A percentile compares a stretch with the other conserved stretches of the same genome.
Conservation (phyloP, 1,140 invertebrate species). For the Pogonomyrmex barbatus region DNA sequence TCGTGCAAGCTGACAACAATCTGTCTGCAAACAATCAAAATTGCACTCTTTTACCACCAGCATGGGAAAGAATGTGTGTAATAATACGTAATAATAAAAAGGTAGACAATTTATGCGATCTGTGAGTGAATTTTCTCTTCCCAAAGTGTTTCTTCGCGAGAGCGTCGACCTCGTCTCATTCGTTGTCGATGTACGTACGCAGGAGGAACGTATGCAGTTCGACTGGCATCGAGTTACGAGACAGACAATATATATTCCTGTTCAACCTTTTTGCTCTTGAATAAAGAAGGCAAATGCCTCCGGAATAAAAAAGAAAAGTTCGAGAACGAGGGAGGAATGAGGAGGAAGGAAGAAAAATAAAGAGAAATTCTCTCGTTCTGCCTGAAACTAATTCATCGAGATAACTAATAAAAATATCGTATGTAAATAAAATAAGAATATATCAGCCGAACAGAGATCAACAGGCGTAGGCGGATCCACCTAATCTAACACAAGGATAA, state of each 20-base stretch:
- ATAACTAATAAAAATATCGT: constrained; percentile 80
- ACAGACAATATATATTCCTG: constrained; percentile 17
- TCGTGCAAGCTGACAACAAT: no score
- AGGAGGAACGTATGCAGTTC: constrained; percentile 7
- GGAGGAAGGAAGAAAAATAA: not conserved
- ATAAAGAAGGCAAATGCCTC: not conserved
- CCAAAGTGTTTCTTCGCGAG: not conserved
- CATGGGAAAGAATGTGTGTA: not conserved
- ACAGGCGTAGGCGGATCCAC: constrained; percentile 20
- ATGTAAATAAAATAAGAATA: constrained; percentile 51
- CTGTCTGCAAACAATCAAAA: constrained; percentile 20
- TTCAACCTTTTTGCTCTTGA: not conserved
- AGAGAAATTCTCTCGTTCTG: constrained; percentile 68
- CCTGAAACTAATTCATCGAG: constrained; percentile 74
- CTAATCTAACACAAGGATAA: constrained; percentile 21
- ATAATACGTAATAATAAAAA: not conserved
- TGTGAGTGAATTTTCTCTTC: not conserved
- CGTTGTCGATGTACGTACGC: not conserved
- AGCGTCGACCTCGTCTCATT: not conserved
- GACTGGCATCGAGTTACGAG: constrained; percentile 28
- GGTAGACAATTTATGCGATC: not conserved
- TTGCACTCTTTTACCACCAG: not conserved
- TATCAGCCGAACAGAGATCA: constrained; percentile 18
- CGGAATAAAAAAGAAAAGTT: constrained; percentile 12
- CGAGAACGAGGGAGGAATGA: not conserved